Evolutionary conservation across 23 tunicate species (phyloP), one percentile per base, ranked within the genome.

Genomic region (Aplidium turbinatum): DNA sequence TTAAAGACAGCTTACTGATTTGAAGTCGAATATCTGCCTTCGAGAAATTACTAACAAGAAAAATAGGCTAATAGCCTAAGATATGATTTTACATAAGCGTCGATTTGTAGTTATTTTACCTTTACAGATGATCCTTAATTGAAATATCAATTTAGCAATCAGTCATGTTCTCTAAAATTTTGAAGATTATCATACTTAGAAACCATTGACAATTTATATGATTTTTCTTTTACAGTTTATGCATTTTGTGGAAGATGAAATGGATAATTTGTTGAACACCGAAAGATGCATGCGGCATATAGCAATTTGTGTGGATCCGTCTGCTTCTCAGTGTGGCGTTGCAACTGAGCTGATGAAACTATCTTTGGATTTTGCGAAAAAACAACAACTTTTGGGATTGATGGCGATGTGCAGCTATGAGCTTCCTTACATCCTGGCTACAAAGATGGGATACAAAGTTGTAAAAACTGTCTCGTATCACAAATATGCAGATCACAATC

Each of bases 391-490:
- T 21, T 31, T 40, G 1, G 20, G 76, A 54, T 54, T 88, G 72
- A 78, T 72, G 24, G 96, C 96, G 7, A 88, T 70, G 83, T 88
- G 96, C 73, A 77, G 88, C 62, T 85, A 87, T 74, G 69, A 81
- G 22, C 70, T 88, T 18, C 88, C 96, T 25, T 77, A 39, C 57
- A 70, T 68, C 33, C 79, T 88, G 2, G 87, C 96, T 7, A 16
- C 33, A n/a, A 88, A 88, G 76, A 76, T 88, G 82, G 96, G 96
- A 20, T 88, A 74, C 74, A 47, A 38, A 35, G 23, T 47, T n/a
- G 78, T 76, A 3, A n/a, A 60, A 31, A 34, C 75, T 3, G 63
- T 88, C 13, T 58, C 83, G 0, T 88, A 88, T 58, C 35, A 30
- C 0, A 69, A 62, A 3, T 86, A 86, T 67, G 77, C 70, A 26